Evolutionary conservation across 2,113 vertebrate species (phyloP), one percentile per base, ranked within the genome.

Genomic region (Oreochromis niloticus): DNA sequence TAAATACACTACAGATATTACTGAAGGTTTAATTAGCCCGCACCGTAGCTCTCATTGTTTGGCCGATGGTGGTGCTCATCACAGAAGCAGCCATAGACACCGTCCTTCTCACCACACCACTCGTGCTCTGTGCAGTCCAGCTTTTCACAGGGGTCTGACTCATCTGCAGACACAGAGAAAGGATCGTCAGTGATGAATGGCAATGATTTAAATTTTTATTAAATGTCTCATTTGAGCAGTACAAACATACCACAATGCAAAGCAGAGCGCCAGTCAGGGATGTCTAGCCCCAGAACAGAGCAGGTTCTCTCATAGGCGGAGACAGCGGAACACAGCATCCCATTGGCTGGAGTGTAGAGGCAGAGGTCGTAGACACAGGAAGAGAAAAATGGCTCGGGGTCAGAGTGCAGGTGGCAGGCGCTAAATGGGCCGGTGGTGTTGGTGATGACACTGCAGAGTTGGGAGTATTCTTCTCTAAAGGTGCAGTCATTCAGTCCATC

Each of bases 41-140:
- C 50, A 96, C 95, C 93, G 1, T 88, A 96, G 85, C 52, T 84
- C 5, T 93, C 87, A 46, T 50, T 84, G 46, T 95, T 87, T 52
- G 48, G 61, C 32, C n/a, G 81, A 43, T 87, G 30, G 30, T 91
- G 71, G 22, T 87, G 55, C 2, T 93, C 82, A 75, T 94, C 43
- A 68, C 96, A 96, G 91, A 94, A 95, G 81, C 96, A 96, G 84
- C 95, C 96, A 3, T 94, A 93, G 7, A 93, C 85, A 2, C 95
- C 95, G 2, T 94, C 36, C 11, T 86, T 89, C 80, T 96, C n/a
- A 7, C 95, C 96, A 55, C 96, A 97, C 95, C 93, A 95, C 56
- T 96, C 96, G 2, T 92, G 7, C 4, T 93, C 94, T 27, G 85
- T 87, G 73, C 96, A 97, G 56, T 86, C 56, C 73, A 95, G 66